Evolutionary conservation across 2,888 invertebrate species (phyloP).

Genomic region (Campopleginae sp.): DNA sequence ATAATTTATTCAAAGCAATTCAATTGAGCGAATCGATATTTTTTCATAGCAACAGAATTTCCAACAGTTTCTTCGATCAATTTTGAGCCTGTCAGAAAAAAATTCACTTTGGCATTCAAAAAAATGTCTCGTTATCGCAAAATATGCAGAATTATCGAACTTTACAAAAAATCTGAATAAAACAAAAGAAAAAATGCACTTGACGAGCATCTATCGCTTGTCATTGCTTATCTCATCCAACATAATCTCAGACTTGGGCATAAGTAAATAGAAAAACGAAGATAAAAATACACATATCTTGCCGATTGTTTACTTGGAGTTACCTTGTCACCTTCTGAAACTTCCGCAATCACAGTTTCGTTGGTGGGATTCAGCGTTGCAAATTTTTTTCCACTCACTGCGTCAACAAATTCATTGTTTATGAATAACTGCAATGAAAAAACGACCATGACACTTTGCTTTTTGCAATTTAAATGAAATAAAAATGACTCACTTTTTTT

Average conservation of each 20-base stretch:
- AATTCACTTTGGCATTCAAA: too few species aligned
- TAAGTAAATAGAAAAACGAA: background rate
- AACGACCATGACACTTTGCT: constrained; percentile 10
- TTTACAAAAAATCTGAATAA: background rate
- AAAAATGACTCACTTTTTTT: background rate
- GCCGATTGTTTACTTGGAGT: constrained; percentile 20
- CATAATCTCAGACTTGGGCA: background rate
- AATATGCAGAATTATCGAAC: too few species aligned
- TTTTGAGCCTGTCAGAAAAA: too few species aligned
- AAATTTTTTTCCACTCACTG: constrained; percentile 87
- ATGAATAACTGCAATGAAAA: constrained; percentile 77
- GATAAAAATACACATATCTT: background rate
- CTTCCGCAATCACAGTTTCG: constrained; percentile 85
- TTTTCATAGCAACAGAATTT: too few species aligned
- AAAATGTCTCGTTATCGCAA: too few species aligned
- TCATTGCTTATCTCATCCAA: background rate
- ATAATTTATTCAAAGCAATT: too few species aligned
- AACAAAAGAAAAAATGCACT: background rate
- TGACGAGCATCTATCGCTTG: background rate
- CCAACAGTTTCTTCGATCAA: too few species aligned
- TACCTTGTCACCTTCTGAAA: constrained; percentile 86
- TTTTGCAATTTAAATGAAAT: background rate
- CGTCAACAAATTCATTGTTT: constrained; percentile 83
- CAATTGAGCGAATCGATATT: too few species aligned
- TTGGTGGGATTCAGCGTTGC: constrained; percentile 86